Evolutionary conservation across 2,797 vertebrate species (phyloP).

Genomic region (Pitangus sulphuratus): DNA sequence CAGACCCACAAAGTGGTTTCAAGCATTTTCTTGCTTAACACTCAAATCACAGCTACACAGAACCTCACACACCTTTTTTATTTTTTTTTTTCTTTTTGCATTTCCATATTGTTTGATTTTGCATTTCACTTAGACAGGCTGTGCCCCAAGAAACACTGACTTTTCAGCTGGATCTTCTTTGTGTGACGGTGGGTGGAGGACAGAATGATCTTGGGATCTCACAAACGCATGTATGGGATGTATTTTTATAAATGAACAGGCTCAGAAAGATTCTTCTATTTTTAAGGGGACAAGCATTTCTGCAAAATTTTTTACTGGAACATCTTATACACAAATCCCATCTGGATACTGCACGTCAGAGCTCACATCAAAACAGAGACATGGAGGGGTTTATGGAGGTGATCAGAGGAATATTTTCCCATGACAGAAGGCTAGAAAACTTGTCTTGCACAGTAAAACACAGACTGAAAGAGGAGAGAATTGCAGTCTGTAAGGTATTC

Average conservation of each 20-base stretch:
- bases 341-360: neutral
- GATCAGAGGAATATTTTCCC: neutral
- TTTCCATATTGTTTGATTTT: neutral
- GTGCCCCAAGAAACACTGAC: neutral
- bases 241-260: neutral
- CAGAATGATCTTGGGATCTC: neutral
- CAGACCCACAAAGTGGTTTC: neutral
- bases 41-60: neutral
- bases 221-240: neutral
- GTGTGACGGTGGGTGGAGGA: neutral
- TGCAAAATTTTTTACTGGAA: neutral
- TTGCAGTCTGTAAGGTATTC: neutral
- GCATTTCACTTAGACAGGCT: neutral
- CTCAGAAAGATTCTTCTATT: neutral
- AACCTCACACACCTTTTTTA: neutral
- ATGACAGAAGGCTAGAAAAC: neutral
- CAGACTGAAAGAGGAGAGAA: neutral
- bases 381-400: neutral
- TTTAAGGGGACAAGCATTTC: neutral
- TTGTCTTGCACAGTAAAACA: neutral
- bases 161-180: neutral
- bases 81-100: neutral
- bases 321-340: neutral
- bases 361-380: neutral
- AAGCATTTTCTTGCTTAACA: neutral